Evolutionary conservation across 2,113 vertebrate genomes (phyloP).

Genomic region (Caloenas nicobarica): DNA sequence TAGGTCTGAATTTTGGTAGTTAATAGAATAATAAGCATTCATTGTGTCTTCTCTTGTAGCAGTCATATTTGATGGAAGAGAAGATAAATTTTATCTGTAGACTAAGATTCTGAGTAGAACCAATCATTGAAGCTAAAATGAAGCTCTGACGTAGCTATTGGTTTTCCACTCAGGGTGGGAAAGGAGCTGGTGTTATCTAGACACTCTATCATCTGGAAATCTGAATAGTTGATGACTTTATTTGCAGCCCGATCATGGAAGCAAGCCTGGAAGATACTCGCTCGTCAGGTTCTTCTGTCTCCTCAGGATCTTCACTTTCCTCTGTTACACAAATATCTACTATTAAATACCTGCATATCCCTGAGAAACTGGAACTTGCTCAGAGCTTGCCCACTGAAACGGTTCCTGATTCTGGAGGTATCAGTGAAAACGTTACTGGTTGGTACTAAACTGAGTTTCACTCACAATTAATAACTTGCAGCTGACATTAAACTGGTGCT

Average conservation of each 20-base stretch:
- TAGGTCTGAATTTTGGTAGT: neutral
- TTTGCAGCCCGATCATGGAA: slow-evolving; percentile 82
- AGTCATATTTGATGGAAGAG: neutral
- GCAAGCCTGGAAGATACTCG: slow-evolving; percentile 78
- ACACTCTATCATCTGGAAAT: neutral
- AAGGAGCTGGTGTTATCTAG: neutral
- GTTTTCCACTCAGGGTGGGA: neutral
- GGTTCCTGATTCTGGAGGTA: slow-evolving; percentile 18
- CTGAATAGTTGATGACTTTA: slow-evolving; percentile 3
- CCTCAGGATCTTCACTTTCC: slow-evolving; percentile 73
- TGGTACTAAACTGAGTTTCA: neutral
- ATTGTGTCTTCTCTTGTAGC: neutral
- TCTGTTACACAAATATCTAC: slow-evolving; percentile 70
- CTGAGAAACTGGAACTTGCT: slow-evolving; percentile 73
- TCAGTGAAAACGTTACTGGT: neutral
- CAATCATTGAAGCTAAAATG: neutral
- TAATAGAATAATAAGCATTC: neutral
- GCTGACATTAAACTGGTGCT: neutral
- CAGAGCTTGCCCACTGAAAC: slow-evolving; percentile 41
- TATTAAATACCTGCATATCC: slow-evolving; percentile 71
- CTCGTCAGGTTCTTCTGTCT: slow-evolving; percentile 70
- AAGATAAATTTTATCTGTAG: neutral
- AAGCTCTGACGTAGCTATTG: neutral
- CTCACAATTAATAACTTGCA: neutral
- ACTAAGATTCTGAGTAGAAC: neutral